A percentile compares a stretch with the other conserved stretches of the same genome.
Conservation (phyloP, 1,140 invertebrate genomes). For the Penaeus chinensis region DNA sequence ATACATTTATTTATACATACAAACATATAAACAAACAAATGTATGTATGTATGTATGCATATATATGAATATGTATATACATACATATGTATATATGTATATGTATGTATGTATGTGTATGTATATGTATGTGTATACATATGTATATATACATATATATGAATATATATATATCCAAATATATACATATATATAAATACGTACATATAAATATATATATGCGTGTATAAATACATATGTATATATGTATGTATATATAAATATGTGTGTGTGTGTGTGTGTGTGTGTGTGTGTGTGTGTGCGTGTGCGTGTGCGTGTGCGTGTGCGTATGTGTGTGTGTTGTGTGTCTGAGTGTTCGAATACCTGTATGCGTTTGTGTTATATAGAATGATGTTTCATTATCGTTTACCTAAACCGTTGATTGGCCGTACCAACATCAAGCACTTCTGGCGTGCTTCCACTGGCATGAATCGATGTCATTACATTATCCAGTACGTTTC, state of each 20-base stretch:
- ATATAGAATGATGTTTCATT: neutral
- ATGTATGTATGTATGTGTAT: neutral
- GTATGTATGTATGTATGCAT: constrained; percentile 8
- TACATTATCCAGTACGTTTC: too few species aligned
- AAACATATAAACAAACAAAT: neutral
- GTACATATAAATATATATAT: constrained; percentile 1
- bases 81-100: neutral
- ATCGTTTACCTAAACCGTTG: too few species aligned
- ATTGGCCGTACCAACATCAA: too few species aligned
- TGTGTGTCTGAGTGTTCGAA: neutral
- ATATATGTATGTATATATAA: neutral
- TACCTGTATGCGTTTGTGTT: constrained; percentile 12
- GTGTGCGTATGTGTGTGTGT: too few species aligned
- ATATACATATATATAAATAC: constrained; percentile 1
- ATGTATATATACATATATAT: neutral
- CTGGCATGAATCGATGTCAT: too few species aligned
- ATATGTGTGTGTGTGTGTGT: constrained; percentile 15
- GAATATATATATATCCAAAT: neutral
- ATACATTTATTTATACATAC: neutral
- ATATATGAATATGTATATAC: neutral
- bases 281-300: constrained; percentile 22
- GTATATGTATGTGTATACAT: neutral
- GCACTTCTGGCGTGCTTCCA: too few species aligned
- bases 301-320: too few species aligned
- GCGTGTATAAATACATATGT: neutral